Evolutionary conservation across 2,113 vertebrate genomes (phyloP).

Genomic region (Neodontobutis hainanensis): DNA sequence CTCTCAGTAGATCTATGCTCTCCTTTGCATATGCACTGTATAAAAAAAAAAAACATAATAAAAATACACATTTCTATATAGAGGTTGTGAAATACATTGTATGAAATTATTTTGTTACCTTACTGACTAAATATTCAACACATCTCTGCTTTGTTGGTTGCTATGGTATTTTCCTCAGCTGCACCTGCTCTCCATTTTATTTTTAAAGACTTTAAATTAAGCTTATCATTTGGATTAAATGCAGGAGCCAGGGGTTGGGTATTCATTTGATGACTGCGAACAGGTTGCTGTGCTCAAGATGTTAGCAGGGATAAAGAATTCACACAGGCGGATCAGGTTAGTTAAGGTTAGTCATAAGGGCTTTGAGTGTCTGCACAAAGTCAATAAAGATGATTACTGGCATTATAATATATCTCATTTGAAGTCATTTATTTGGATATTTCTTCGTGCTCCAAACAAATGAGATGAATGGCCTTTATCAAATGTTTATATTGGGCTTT

Average conservation of each 20-base stretch:
- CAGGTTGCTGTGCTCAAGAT: slow-evolving; percentile 24
- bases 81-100: slow-evolving; percentile 42
- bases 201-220: slow-evolving; percentile 23
- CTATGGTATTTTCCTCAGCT: slow-evolving; percentile 23
- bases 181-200: slow-evolving; percentile 14
- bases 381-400: slow-evolving; percentile 21
- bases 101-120: slow-evolving; percentile 13
- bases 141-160: background rate
- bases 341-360: slow-evolving; percentile 9
- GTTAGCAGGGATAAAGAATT: slow-evolving; percentile 6
- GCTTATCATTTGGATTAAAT: background rate
- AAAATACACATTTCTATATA: slow-evolving; percentile 36
- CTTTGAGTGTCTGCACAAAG: slow-evolving; percentile 10
- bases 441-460: slow-evolving; percentile 7
- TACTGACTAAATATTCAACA: slow-evolving; percentile 1
- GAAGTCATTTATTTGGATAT: slow-evolving; percentile 2
- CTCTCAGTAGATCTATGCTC: slow-evolving; percentile 44
- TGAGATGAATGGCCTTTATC: background rate
- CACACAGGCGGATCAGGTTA: slow-evolving; percentile 22
- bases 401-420: slow-evolving; percentile 7
- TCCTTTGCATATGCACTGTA: slow-evolving; percentile 31
- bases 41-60: slow-evolving; percentile 35
- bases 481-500: background rate
- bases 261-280: slow-evolving; percentile 18
- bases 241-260: background rate